Evolutionary conservation across 2,888 invertebrate species (phyloP).

Genomic region (Nomada goodeniana): DNA sequence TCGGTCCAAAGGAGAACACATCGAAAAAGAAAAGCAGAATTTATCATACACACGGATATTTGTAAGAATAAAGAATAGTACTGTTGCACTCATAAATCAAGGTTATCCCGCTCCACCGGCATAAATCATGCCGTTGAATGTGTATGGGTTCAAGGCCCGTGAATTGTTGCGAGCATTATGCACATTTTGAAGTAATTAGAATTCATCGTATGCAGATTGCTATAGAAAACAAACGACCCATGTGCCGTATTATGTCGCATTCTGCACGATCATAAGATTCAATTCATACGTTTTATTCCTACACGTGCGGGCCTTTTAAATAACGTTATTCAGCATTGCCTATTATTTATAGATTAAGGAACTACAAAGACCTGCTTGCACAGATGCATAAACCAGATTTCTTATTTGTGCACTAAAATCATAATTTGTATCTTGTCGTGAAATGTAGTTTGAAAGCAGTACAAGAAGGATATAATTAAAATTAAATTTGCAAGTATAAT

Average conservation of each 20-base stretch:
- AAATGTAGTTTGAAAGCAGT: neutral
- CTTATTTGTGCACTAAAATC: neutral
- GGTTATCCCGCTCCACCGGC: too few species aligned
- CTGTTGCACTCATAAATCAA: slow-evolving; percentile 1
- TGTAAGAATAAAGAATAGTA: neutral
- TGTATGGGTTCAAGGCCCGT: neutral
- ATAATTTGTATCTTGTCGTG: neutral
- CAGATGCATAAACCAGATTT: too few species aligned
- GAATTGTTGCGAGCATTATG: neutral
- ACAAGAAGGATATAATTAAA: neutral
- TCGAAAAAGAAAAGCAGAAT: too few species aligned
- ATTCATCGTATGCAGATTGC: slow-evolving; percentile 38
- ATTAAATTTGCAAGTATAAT: neutral
- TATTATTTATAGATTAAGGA: neutral
- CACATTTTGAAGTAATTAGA: slow-evolving; percentile 12
- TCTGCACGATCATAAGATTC: neutral
- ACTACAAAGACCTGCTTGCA: too few species aligned
- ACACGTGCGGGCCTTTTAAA: neutral
- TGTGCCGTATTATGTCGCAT: slow-evolving; percentile 5
- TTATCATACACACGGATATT: too few species aligned
- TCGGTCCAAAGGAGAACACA: too few species aligned
- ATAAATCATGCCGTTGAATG: neutral
- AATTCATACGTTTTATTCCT: neutral
- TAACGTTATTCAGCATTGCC: neutral
- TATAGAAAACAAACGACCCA: slow-evolving; percentile 8